Evolutionary conservation across 2,113 vertebrate species (phyloP), one percentile per base, ranked within the genome.

Genomic region (Bufo bufo): DNA sequence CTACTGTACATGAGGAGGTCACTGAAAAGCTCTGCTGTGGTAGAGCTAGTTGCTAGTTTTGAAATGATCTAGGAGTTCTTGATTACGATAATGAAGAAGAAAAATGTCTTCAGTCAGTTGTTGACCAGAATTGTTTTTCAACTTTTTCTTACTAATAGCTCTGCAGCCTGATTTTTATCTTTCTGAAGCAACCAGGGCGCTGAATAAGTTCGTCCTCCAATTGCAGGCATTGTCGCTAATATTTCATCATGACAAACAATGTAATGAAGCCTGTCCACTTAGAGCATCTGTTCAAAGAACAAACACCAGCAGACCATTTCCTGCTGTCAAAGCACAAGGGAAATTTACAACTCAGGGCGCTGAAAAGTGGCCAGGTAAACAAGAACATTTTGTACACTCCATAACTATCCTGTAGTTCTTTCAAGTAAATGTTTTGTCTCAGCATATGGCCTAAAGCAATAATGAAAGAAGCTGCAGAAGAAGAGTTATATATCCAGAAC

Each of bases 191-290:
- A 90, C 89, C 87, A 61, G 14, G n/a, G 17, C 61, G 16, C 1
- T 66, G 1, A 47, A 45, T 45, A 33, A 49, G 80, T 90, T 52
- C 79, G 66, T 72, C 13, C 81, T 88, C 59, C n/a, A 84, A 6
- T 14, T 49, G 33, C 52, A 87, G 12, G 1, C 8, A 5, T 78
- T 49, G 49, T 85, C 77, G 78, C 71, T 7, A 66, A 80, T 52
- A 87, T 82, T 91, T 85, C 56, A 83, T 87, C 90, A 72, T 84
- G 50, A 89, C 65, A 83, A 91, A 65, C 23, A 84, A 65, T 13
- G 49, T 75, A 75, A 86, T 69, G 87, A 87, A 90, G 87, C 89
- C 47, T 87, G 16, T 20, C 66, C 87, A n/a, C 85, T 78, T 82
- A 88, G 63, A 88, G 49, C 43, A 82, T 71, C 47, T 87, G 13